These are phyloP conservation scores for Lichenostomus cassidix DNA, from an alignment of 2,113 vertebrate species.

Conservation along the genomic window DNA sequence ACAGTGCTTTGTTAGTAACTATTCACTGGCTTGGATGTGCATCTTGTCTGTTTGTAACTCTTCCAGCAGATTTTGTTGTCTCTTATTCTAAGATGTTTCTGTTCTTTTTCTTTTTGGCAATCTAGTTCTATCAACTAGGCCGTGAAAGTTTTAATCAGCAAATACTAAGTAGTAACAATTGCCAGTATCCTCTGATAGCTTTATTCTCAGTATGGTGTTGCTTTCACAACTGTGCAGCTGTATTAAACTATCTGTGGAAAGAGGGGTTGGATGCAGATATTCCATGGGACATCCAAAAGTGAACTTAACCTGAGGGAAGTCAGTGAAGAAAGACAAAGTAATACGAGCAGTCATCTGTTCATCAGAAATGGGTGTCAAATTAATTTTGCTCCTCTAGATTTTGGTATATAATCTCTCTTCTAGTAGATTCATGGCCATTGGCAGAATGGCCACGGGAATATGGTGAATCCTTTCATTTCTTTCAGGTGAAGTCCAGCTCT, in stretches of 20 bases:
- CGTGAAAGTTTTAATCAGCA: not conserved
- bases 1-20: constrained; percentile 51
- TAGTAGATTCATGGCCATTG: not conserved
- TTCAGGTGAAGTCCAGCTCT: not conserved
- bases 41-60: not conserved
- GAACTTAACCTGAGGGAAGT: not conserved
- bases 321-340: not conserved
- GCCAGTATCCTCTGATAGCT: not conserved
- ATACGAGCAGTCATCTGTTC: not conserved
- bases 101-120: not conserved
- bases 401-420: not conserved
- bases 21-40: constrained; percentile 1
- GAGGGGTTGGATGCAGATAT: not conserved
- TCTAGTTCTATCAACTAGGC: not conserved
- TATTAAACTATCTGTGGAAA: not conserved
- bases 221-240: constrained; percentile 10
- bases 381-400: not conserved
- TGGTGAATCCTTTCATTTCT: not conserved
- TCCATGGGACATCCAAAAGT: not conserved
- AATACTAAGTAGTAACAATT: not conserved
- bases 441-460: not conserved
- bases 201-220: not conserved
- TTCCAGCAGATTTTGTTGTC: constrained; percentile 3
- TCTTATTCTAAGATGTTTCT: not conserved
- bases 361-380: not conserved